A percentile compares a stretch with the other conserved stretches of the same genome.
phyloP scores from a whole-genome alignment of 2,797 vertebrate species.

The Anableps anableps region DNA sequence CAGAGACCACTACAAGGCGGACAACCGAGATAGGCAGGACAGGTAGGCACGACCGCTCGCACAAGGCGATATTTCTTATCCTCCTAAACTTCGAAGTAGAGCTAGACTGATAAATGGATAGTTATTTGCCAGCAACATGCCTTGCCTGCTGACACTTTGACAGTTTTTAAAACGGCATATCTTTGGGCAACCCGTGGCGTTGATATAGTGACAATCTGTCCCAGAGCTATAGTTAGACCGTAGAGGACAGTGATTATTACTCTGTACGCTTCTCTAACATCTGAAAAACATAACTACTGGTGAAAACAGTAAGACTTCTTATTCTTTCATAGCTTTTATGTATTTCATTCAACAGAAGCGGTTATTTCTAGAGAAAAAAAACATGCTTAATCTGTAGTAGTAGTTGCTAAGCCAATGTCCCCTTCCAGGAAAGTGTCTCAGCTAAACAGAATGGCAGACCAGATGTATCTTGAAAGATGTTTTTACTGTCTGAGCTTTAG shows the following conservation, averaged over 20 bases:
- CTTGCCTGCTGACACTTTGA: background rate
- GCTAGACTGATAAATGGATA: background rate
- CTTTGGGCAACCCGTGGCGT: background rate
- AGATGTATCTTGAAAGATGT: too few species aligned
- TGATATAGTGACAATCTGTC: background rate
- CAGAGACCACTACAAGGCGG: slow-evolving; percentile 82
- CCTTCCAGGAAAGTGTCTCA: too few species aligned
- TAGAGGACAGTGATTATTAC: background rate
- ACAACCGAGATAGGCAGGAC: slow-evolving; percentile 74
- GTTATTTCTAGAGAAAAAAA: too few species aligned
- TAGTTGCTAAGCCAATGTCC: too few species aligned
- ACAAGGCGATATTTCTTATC: background rate
- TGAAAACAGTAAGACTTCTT: background rate
- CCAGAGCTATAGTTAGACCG: background rate
- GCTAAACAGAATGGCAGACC: too few species aligned
- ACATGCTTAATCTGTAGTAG: too few species aligned
- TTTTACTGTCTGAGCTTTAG: too few species aligned
- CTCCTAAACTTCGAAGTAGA: background rate
- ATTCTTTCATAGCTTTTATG: too few species aligned
- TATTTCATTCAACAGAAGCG: too few species aligned
- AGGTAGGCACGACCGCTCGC: slow-evolving; percentile 37
- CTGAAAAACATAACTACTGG: background rate
- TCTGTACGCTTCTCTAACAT: background rate
- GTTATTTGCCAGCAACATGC: background rate
- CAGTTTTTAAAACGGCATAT: background rate